A percentile compares a stretch with the other conserved stretches of the same genome.
These are phyloP conservation scores for Pristionchus maxplancki DNA, from an alignment of 2,888 invertebrate species.

Conservation along the genomic window DNA sequence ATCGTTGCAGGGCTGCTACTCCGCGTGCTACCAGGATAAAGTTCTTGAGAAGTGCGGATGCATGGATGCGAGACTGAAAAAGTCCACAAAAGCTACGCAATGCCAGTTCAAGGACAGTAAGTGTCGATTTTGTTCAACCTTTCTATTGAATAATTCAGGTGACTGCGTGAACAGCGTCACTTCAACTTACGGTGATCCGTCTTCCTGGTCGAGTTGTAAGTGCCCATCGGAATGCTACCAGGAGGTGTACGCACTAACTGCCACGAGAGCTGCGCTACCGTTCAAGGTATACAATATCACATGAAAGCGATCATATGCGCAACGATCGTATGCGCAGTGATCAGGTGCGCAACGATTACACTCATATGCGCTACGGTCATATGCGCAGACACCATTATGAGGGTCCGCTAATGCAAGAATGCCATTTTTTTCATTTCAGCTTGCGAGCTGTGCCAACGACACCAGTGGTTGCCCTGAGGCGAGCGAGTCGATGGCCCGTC, in stretches of 20 bases:
- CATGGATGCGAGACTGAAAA: not conserved
- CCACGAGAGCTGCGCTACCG: not conserved
- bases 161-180: not conserved
- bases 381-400: no score
- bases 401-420: not conserved
- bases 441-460: not conserved
- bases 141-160: not conserved
- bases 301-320: not conserved
- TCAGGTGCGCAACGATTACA: no score
- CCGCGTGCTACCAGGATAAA: slow-evolving; percentile 2
- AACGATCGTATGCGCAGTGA: not conserved
- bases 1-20: not conserved
- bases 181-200: not conserved
- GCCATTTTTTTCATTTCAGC: not conserved
- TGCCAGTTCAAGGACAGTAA: not conserved
- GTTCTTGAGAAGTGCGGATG: slow-evolving; percentile 13
- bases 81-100: no score
- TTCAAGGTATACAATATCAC: slow-evolving; percentile 29
- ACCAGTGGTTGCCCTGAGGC: slow-evolving; percentile 12
- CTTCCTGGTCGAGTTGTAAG: not conserved
- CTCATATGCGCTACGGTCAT: not conserved
- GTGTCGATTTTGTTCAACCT: no score
- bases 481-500: not conserved
- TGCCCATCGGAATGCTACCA: slow-evolving; percentile 34
- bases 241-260: not conserved